Percentiles rank a stretch among this genome's conserved stretches.
Evolutionary conservation across 2,113 vertebrate species (phyloP).

Genomic region (Ctenomys sociabilis): DNA sequence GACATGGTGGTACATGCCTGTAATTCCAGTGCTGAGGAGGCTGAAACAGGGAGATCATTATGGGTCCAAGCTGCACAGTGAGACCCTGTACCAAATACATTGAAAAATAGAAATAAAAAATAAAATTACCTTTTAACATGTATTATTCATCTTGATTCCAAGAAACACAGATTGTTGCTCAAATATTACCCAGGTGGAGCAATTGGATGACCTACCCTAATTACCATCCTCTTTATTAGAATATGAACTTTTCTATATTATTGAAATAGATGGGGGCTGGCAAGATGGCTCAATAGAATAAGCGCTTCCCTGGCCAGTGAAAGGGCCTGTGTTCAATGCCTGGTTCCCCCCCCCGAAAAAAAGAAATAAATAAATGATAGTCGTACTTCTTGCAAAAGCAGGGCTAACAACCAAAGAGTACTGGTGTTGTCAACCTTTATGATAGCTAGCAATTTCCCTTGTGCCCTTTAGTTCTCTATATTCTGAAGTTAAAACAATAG

Average conservation of each 20-base stretch:
- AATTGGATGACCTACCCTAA: neutral
- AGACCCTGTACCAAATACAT: no score
- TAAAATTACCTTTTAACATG: constrained; percentile 43
- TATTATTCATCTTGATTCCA: neutral
- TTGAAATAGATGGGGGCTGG: no score
- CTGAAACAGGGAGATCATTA: no score
- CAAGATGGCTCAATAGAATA: no score
- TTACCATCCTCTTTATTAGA: constrained; percentile 6
- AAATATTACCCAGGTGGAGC: neutral
- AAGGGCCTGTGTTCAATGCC: no score
- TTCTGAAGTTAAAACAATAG: constrained; percentile 35
- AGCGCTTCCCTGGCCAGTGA: no score
- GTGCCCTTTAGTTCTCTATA: constrained; percentile 2
- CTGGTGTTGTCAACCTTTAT: neutral
- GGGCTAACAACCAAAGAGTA: neutral
- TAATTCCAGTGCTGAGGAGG: no score
- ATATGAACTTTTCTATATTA: constrained; percentile 10
- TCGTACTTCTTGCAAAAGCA: constrained; percentile 1
- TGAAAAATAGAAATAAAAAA: no score
- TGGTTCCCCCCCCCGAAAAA: no score
- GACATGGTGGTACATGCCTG: no score
- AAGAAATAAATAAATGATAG: neutral
- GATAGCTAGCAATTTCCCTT: constrained; percentile 11
- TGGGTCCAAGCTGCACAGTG: no score
- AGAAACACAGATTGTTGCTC: neutral